These are phyloP conservation scores for Ceuthmochares aereus DNA, from an alignment of 2,113 vertebrate species.

Conservation along the genomic window DNA sequence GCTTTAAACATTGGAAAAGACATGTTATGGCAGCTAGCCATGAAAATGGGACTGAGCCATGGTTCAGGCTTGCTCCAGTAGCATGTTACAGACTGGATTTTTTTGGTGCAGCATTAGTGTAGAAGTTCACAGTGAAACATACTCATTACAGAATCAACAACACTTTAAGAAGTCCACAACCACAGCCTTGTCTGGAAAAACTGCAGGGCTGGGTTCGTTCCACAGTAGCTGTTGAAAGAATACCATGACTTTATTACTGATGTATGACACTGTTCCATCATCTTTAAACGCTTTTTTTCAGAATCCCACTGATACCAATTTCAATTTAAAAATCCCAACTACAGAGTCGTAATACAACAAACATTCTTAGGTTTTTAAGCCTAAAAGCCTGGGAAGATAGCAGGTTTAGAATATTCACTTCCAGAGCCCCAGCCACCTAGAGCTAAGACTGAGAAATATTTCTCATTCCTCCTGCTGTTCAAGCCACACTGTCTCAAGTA, in stretches of 20 bases:
- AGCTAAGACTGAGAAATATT: slow-evolving; percentile 3
- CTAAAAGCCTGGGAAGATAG: background rate
- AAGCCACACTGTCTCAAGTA: background rate
- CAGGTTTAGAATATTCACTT: background rate
- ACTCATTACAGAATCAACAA: background rate
- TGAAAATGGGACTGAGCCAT: background rate
- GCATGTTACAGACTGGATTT: background rate
- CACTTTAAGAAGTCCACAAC: background rate
- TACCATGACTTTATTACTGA: background rate
- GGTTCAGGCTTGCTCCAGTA: background rate
- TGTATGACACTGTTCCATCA: background rate
- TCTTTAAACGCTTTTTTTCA: background rate
- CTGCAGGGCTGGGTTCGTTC: background rate
- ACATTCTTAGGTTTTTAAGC: background rate
- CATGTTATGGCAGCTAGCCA: background rate
- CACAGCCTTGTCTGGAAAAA: background rate
- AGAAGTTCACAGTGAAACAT: background rate
- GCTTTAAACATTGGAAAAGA: background rate
- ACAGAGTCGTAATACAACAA: background rate
- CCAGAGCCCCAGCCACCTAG: background rate
- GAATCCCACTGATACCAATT: background rate
- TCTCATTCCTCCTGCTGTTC: background rate
- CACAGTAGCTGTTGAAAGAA: background rate
- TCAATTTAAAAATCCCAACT: background rate
- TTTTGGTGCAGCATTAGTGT: background rate